phyloP scores from a whole-genome alignment of 2,113 vertebrate genomes.

The Alces alces region DNA sequence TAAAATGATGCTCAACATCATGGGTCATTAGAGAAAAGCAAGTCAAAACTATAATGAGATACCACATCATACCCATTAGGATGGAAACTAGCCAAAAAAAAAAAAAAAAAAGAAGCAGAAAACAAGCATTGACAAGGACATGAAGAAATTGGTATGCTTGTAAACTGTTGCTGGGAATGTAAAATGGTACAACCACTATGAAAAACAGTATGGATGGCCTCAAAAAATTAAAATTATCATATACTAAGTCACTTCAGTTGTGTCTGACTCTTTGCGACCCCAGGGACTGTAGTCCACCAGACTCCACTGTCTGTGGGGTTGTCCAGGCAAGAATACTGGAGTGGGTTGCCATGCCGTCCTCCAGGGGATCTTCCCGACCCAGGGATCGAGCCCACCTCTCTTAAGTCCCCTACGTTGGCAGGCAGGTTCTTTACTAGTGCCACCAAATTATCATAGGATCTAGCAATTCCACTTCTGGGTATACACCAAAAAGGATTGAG shows the following conservation, averaged over 20 bases:
- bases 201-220: background rate
- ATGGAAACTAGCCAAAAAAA: background rate
- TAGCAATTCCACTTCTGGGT: background rate
- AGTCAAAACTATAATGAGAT: background rate
- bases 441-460: background rate
- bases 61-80: background rate
- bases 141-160: background rate
- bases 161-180: background rate
- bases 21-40: background rate
- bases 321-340: background rate
- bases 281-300: background rate
- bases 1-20: background rate
- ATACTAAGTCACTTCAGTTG: background rate
- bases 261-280: background rate
- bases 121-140: background rate
- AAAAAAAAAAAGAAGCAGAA: background rate
- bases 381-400: background rate
- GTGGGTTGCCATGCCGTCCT: accelerated
- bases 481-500: background rate
- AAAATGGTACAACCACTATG: background rate
- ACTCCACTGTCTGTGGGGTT: background rate
- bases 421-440: background rate
- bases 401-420: background rate
- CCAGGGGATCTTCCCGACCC: background rate
- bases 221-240: background rate